Base-by-base conservation (phyloP, 2,888 invertebrate genomes). In the Oeneis ivallda region DNA sequence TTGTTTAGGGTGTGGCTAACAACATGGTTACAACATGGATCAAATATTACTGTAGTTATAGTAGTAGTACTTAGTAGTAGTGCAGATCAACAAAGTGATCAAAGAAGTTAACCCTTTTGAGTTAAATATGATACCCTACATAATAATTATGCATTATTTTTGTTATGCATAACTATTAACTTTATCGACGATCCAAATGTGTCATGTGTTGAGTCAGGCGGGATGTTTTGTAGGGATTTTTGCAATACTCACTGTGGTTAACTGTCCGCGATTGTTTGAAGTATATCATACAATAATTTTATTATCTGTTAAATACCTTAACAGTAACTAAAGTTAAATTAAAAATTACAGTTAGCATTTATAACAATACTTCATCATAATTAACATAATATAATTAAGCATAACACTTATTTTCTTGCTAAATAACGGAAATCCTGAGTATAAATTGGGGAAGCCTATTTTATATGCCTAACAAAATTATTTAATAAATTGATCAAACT, bases 111-210 rank as follows among this genome's bases (percentile, higher is more conserved):
- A 26, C 4, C 26, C 5, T 11, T 34, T 7, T 37, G 9, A 54
- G 39, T 0, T 26, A 26, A 4, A 26, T 37, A 17, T 39, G 39
- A 39, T 17, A 19, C 39, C 8, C 7, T 7, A 39, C 17, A 54
- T 11, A 37, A n/a, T 7, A 13, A 9, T 13, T 11, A 43, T 7
- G 10, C 11, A 4, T 15, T 41, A 32, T 15, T 9, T 45, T 34
- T 19, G 32, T 39, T 15, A n/a, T 32, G 45, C 43, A 58, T 34
- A 19, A n/a, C n/a, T 67, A 64, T 71, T 71, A 74, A 75, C 74
- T 62, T 66, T 82, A 85, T 83, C 82, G 74, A 74, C 82, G 86
- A 62, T 84, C 87, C 79, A 84, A 87, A 87, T 87, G 87, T 86
- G 87, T 87, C 86, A 87, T 71, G 64, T 72, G 70, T 50, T 86